Conservation (phyloP, 1,140 invertebrate genomes). For the Phthorimaea operculella region DNA sequence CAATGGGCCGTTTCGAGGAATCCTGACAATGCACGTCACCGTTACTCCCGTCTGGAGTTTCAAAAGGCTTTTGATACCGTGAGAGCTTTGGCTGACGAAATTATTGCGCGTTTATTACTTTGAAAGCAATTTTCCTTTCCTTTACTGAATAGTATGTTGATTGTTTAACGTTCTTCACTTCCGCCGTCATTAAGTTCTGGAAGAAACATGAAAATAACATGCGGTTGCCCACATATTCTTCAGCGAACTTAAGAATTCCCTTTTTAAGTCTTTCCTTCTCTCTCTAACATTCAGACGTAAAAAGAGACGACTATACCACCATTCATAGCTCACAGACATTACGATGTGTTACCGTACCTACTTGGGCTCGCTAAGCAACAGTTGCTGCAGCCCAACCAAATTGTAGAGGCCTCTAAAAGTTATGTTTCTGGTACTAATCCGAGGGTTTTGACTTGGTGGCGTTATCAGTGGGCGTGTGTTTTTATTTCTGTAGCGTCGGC, state of each 20-base stretch:
- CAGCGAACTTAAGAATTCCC: not conserved
- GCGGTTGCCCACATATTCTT: not conserved
- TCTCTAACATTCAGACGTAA: conserved; percentile 15
- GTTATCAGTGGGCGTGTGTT: conserved; percentile 41
- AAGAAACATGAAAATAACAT: too few species aligned
- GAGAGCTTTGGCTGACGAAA: conserved; percentile 5
- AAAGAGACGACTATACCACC: conserved; percentile 21
- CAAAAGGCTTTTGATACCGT: conserved; percentile 20
- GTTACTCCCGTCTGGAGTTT: conserved; percentile 23
- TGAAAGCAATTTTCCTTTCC: too few species aligned
- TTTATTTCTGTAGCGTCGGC: conserved; percentile 51
- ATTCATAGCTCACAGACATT: conserved; percentile 38
- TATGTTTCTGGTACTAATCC: conserved; percentile 19
- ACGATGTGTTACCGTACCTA: conserved; percentile 24
- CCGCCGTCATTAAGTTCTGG: too few species aligned
- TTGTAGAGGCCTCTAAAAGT: conserved; percentile 24
- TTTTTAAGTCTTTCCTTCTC: not conserved
- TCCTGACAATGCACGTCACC: conserved; percentile 29
- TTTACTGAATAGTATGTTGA: too few species aligned
- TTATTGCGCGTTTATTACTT: too few species aligned
- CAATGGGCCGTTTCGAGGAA: conserved; percentile 36
- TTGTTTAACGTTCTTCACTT: too few species aligned
- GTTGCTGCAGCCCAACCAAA: conserved; percentile 29
- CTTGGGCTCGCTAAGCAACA: conserved; percentile 26
- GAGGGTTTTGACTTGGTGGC: conserved; percentile 23